Evolutionary conservation across 1,140 invertebrate genomes (phyloP), one percentile per base, ranked within the genome.

Genomic region (Drosophila cardini): DNA sequence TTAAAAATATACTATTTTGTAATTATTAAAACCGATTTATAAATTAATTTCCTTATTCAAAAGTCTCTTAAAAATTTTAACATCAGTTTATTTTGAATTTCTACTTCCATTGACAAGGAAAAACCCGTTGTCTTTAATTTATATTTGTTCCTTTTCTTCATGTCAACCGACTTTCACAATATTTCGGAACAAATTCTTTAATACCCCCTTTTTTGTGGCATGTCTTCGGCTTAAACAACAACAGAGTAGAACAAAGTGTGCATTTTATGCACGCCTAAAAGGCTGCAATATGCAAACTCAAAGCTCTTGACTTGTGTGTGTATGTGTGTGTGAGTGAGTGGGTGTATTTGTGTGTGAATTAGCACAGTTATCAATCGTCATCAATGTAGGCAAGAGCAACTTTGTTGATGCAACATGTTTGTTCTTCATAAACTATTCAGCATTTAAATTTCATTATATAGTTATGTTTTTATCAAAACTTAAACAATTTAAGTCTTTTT

Each of bases 261-360:
- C 26, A 11, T 21, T 10, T 15, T 45, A 21, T 10, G 38, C 53
- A 72, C 43, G 50, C 58, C 65, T 63, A 55, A 70, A 64, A 75
- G 60, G 15, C 67, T 64, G 64, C 53, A 71, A 58, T 57, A 30
- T 74, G 38, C 42, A 50, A 46, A 48, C 45, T 40, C 9, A 4
- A 46, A 45, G 42, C 32, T 18, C 4, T 6, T 5, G 21, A 13
- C 10, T 42, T 62, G n/a, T 8, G 46, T 18, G 13, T 56, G 38
- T n/a, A 10, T 21, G 10, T 4, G 9, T 2, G 13, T 15, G 13
- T 30, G 16, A 11, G 43, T 13, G 6, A 0, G 8, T 9, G 48
- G n/a, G n/a, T n/a, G n/a, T n/a, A n/a, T n/a, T n/a, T 30, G 0
- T 50, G 57, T 10, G 2, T 36, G 36, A 26, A 13, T 21, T 18